Conservation (phyloP, 1,140 invertebrate genomes). For the Philaenus spumarius region DNA sequence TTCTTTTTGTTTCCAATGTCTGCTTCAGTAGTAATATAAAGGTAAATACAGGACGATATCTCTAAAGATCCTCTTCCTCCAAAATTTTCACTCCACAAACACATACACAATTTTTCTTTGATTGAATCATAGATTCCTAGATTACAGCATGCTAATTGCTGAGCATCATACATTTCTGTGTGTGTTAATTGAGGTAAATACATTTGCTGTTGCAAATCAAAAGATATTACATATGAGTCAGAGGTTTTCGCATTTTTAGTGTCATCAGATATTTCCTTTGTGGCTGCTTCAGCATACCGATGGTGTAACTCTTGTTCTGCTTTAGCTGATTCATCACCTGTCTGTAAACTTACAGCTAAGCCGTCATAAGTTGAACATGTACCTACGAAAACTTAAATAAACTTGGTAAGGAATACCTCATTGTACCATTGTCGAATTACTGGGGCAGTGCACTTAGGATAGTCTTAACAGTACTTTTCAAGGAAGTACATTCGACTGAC, state of each 20-base stretch:
- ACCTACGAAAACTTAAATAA: constrained; percentile 5
- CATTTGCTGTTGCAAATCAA: constrained; percentile 9
- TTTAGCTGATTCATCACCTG: constrained; percentile 3
- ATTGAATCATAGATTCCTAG: constrained; percentile 4
- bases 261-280: constrained; percentile 6
- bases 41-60: neutral
- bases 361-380: constrained; percentile 9
- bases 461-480: constrained; percentile 11
- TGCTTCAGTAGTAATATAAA: neutral
- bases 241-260: constrained; percentile 5
- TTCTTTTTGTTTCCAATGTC: neutral
- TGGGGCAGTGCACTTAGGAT: neutral
- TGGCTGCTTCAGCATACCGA: neutral
- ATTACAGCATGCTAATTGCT: constrained; percentile 10
- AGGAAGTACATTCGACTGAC: constrained; percentile 12
- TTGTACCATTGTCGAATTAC: constrained; percentile 11
- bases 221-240: constrained; percentile 7
- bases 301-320: constrained; percentile 8
- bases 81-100: neutral
- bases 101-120: neutral
- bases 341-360: constrained; percentile 4
- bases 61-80: neutral
- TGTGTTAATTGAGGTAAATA: constrained; percentile 11
- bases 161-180: constrained; percentile 12
- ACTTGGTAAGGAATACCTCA: constrained; percentile 10